Evolutionary conservation across 2,113 vertebrate genomes (phyloP), one percentile per base, ranked within the genome.

Genomic region (Antigone vipio): DNA sequence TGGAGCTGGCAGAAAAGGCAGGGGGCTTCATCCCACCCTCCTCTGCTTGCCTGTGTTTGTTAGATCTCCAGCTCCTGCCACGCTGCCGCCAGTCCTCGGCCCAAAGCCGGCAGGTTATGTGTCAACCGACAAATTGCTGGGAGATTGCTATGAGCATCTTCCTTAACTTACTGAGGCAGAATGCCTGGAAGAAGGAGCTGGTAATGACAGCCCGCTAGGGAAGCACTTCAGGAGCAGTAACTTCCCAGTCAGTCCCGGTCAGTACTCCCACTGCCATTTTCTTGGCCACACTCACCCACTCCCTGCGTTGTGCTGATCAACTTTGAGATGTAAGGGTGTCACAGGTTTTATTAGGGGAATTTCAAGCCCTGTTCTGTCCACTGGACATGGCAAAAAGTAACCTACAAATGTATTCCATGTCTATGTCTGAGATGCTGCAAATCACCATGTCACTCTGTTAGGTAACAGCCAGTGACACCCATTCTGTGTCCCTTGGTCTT

Each of bases 11-110:
- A 35, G 71, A 35, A 32, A n/a, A 59, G 18, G 7, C 21, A 29
- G 12, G 15, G 40, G 5, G 1, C 6, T 74, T 69, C 22, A 50
- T 86, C 21, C 23, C 24, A 16, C 21, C 15, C 20, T 55, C 6
- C 20, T 74, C 60, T 42, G 11, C 81, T 66, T 49, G 32, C 50
- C 35, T 3, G 1, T n/a, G 26, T 34, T 81, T 58, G 8, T 15
- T 67, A 20, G 9, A 32, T 9, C 3, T 12, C 15, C 38, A 38
- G 24, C 20, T 64, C 27, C 40, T 62, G 30, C 27, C 17, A 3
- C 0, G 4, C 4, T 44, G 52, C 29, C 15, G 1, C n/a, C 20
- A 7, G 20, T 9, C 47, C 44, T 53, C 1, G 0, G 32, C 44
- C 34, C 32, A 42, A 30, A 78, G 11, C 18, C 42, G 21, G 23